Evolutionary conservation across 2,113 vertebrate genomes (phyloP).

Genomic region (Helogale parvula): DNA sequence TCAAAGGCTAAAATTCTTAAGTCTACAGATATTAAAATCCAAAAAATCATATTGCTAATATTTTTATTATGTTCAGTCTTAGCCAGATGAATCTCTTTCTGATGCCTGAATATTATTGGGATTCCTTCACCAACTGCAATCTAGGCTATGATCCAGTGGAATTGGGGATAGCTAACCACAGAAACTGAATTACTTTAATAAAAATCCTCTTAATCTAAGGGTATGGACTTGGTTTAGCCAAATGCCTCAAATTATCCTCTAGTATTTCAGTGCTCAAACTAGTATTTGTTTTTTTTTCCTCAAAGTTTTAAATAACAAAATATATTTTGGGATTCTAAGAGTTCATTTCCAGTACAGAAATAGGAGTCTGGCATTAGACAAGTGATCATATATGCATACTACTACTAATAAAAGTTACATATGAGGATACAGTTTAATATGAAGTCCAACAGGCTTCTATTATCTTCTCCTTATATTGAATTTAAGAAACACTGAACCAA

Average conservation of each 20-base stretch:
- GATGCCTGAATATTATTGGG: neutral
- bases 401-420: neutral
- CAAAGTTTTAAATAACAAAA: neutral
- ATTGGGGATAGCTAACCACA: neutral
- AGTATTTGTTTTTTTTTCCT: neutral
- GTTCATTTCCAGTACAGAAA: neutral
- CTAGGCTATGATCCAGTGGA: neutral
- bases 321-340: neutral
- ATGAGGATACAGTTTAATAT: neutral
- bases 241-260: neutral
- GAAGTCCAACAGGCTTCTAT: neutral
- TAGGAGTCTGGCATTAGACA: neutral
- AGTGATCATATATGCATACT: neutral
- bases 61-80: neutral
- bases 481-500: neutral
- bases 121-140: neutral
- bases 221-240: neutral
- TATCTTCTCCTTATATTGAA: neutral
- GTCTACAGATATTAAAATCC: neutral
- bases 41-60: neutral
- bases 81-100: neutral
- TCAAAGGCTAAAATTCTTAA: constrained; percentile 16
- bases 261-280: neutral
- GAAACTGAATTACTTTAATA: neutral
- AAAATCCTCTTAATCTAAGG: neutral